Evolutionary conservation across 2,797 vertebrate genomes (phyloP).

Genomic region (Bothrops alternatus): DNA sequence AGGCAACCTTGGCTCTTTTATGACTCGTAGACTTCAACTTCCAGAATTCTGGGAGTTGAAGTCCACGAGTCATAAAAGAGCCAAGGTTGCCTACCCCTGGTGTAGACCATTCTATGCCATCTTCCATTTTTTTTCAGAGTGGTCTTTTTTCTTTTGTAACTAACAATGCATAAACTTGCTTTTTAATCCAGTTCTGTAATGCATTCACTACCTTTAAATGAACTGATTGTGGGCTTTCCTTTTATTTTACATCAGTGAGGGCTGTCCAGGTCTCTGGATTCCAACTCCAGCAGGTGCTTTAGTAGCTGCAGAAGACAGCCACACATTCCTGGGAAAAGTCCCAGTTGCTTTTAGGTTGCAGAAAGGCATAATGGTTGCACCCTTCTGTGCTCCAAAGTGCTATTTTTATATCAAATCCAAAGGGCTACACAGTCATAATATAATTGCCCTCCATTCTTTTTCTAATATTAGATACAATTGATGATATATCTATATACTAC

Average conservation of each 20-base stretch:
- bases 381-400: not conserved
- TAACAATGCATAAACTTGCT: not conserved
- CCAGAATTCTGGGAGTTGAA: too few relatives aligned
- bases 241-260: not conserved
- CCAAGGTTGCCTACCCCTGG: too few relatives aligned
- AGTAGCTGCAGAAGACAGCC: not conserved
- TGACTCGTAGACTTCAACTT: too few relatives aligned
- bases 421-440: not conserved
- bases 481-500: not conserved
- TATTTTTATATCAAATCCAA: not conserved
- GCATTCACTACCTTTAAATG: not conserved
- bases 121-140: not conserved
- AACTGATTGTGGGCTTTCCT: not conserved
- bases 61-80: too few relatives aligned
- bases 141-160: not conserved
- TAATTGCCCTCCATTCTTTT: not conserved
- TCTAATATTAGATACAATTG: not conserved
- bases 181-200: not conserved
- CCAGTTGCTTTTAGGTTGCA: not conserved
- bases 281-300: not conserved
- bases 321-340: not conserved
- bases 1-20: too few relatives aligned
- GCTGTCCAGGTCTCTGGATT: not conserved
- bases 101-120: not conserved
- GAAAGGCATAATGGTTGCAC: not conserved